Percentiles rank a stretch among this genome's conserved stretches.
These are phyloP conservation scores for Pristionchus exspectatus DNA, from an alignment of 2,888 invertebrate species.

Conservation along the genomic window DNA sequence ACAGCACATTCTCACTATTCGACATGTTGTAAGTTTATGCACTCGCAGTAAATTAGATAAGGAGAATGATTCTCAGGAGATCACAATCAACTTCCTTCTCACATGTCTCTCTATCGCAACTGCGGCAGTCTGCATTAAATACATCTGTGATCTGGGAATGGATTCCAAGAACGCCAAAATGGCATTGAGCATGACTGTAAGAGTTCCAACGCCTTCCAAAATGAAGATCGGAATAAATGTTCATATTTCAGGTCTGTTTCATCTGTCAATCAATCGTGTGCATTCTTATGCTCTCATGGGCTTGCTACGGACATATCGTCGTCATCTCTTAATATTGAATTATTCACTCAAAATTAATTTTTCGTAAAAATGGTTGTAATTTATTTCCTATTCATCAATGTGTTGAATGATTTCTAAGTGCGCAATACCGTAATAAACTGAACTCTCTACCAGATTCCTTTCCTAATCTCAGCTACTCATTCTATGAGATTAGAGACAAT, in stretches of 20 bases:
- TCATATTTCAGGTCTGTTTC: neutral
- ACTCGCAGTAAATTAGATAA: too few species aligned
- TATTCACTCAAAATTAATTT: neutral
- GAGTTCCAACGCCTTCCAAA: too few species aligned
- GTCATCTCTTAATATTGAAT: constrained; percentile 5
- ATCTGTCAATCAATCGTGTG: constrained; percentile 39
- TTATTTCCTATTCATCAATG: too few species aligned
- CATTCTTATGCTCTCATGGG: constrained; percentile 56
- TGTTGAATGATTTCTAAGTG: neutral
- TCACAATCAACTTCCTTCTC: constrained; percentile 51
- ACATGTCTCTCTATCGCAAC: constrained; percentile 38
- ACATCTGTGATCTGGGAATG: constrained; percentile 3
- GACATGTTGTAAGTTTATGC: constrained; percentile 54
- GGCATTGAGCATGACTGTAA: constrained; percentile 17
- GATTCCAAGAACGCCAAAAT: constrained; percentile 18
- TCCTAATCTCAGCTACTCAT: neutral
- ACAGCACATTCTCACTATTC: constrained; percentile 55
- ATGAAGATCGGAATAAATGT: too few species aligned
- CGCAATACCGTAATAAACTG: neutral
- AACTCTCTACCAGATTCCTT: neutral
- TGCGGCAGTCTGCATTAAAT: constrained; percentile 32
- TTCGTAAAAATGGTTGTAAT: too few species aligned
- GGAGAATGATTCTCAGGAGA: constrained; percentile 2
- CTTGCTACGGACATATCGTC: constrained; percentile 55
- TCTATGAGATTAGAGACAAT: neutral